Conservation (phyloP, 2,888 invertebrate species). For the Octonoba sinensis region DNA sequence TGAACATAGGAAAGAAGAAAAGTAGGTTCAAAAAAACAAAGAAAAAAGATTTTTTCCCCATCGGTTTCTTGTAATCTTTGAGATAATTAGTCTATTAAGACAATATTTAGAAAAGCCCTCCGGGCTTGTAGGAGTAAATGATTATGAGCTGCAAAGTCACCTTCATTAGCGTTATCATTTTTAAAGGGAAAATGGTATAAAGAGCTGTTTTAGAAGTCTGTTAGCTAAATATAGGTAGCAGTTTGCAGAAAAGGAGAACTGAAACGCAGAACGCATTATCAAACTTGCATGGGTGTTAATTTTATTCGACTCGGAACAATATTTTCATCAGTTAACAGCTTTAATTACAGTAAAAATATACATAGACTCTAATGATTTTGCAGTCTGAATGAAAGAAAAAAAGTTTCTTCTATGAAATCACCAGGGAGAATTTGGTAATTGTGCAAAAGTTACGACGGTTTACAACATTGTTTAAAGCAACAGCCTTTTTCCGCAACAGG, state of each 20-base stretch:
- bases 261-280: too few relatives aligned
- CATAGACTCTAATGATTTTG: too few relatives aligned
- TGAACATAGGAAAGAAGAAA: slow-evolving; percentile 4
- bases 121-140: slow-evolving; percentile 40
- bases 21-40: slow-evolving; percentile 2
- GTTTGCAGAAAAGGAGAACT: not conserved
- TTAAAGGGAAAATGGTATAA: slow-evolving; percentile 15
- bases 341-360: too few relatives aligned
- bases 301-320: too few relatives aligned
- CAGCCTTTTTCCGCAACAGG: too few relatives aligned
- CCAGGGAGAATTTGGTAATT: too few relatives aligned
- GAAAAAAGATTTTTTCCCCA: not conserved
- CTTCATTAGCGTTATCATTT: slow-evolving; percentile 44
- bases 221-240: not conserved
- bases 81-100: slow-evolving; percentile 62
- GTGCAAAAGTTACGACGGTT: too few relatives aligned
- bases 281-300: too few relatives aligned
- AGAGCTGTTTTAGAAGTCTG: not conserved
- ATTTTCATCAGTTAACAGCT: too few relatives aligned
- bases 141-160: slow-evolving; percentile 45
- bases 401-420: too few relatives aligned
- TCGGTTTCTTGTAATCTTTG: slow-evolving; percentile 33
- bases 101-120: slow-evolving; percentile 61
- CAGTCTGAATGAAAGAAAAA: too few relatives aligned
- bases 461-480: too few relatives aligned